phyloP scores from a whole-genome alignment of 2,797 vertebrate species.

The Poeciliopsis paucimaculata region DNA sequence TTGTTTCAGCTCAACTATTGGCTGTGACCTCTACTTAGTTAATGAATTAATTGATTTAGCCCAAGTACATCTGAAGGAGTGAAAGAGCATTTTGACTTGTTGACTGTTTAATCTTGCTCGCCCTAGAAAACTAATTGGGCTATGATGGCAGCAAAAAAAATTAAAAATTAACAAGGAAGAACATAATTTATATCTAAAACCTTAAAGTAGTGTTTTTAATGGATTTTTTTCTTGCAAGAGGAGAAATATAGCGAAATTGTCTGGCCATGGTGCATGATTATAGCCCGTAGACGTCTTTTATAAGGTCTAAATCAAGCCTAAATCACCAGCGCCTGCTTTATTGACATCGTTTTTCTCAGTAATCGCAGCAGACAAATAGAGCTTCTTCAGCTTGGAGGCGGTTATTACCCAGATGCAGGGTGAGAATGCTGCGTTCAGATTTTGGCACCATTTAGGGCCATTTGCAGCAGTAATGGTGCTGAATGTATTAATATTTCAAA shows the following conservation, averaged over 20 bases:
- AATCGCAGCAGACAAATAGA: conserved; percentile 54
- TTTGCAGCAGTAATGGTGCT: conserved; percentile 50
- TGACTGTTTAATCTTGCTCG: conserved; percentile 76
- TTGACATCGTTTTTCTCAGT: conserved; percentile 70
- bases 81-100: conserved; percentile 79
- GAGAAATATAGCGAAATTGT: conserved; percentile 65
- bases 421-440: conserved; percentile 43
- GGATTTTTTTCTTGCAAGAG: conserved; percentile 36
- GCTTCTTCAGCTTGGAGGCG: conserved; percentile 53
- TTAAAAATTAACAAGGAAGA: conserved; percentile 25
- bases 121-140: conserved; percentile 43
- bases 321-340: conserved; percentile 61
- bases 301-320: conserved; percentile 50
- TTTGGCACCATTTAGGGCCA: conserved; percentile 49
- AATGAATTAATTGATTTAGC: conserved; percentile 85
- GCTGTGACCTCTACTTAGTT: conserved; percentile 84
- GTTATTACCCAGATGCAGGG: conserved; percentile 66
- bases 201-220: conserved; percentile 25
- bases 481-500: conserved; percentile 66
- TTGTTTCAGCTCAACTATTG: conserved; percentile 79
- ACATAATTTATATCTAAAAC: conserved; percentile 12
- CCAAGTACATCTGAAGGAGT: conserved; percentile 70
- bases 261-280: conserved; percentile 70
- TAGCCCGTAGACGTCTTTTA: conserved; percentile 62
- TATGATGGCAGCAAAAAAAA: conserved; percentile 20